These are phyloP conservation scores for Drosophila falleni DNA, from an alignment of 2,888 invertebrate genomes.

Conservation along the genomic window DNA sequence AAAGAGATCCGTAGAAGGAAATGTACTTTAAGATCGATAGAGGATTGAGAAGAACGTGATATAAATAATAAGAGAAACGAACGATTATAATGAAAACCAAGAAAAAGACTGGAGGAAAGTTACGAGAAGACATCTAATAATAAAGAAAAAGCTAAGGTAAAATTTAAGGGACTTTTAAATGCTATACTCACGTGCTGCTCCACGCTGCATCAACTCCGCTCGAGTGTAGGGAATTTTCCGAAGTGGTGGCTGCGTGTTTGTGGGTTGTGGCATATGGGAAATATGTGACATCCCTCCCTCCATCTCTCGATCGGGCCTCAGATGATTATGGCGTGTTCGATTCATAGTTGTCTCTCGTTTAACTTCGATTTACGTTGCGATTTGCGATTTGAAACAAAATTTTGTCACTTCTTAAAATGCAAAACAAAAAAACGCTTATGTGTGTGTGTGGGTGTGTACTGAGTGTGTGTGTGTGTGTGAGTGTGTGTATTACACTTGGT, in stretches of 20 bases:
- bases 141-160: neutral
- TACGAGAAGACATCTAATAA: neutral
- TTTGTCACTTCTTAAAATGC: slow-evolving; percentile 11
- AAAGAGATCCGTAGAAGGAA: too few relatives aligned
- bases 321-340: slow-evolving; percentile 43
- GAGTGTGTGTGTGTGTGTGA: slow-evolving; percentile 2
- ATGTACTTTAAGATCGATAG: too few relatives aligned
- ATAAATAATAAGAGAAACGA: too few relatives aligned
- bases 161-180: too few relatives aligned
- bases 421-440: neutral
- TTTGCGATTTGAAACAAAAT: slow-evolving; percentile 19
- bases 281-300: slow-evolving; percentile 54
- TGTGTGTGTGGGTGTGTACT: slow-evolving; percentile 1
- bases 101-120: neutral
- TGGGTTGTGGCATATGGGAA: slow-evolving; percentile 8
- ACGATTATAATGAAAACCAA: too few relatives aligned
- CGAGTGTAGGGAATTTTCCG: slow-evolving; percentile 49
- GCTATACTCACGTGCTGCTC: slow-evolving; percentile 17
- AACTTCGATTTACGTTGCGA: slow-evolving; percentile 13
- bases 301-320: slow-evolving; percentile 33
- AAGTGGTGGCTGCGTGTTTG: neutral
- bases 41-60: too few relatives aligned
- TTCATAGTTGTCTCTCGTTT: slow-evolving; percentile 6
- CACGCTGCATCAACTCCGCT: slow-evolving; percentile 44
- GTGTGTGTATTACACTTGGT: slow-evolving; percentile 8